Base-by-base conservation (phyloP, 1,140 invertebrate genomes). In the Teleopsis dalmanni region DNA sequence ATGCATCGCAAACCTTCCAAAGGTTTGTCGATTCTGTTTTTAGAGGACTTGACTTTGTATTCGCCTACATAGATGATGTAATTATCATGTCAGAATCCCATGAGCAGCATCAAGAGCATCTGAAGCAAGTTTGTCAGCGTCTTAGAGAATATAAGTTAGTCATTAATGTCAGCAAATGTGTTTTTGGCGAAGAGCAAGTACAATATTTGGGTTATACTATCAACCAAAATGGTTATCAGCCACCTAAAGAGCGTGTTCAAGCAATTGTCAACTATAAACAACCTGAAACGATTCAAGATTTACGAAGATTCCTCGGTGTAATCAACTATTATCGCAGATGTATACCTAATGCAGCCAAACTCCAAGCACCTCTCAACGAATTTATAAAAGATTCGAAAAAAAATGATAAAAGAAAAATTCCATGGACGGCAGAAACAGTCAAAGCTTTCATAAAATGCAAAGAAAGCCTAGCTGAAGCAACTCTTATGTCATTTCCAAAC, bases 271-370 rank as follows among this genome's bases (percentile, higher is more conserved):
- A 52, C 21, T 49, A 18, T 23, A 26, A 27, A 16, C 9, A 34
- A 19, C 44, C 29, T 7, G 19, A 18, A 47, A 47, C 44, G 4
- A 19, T 47, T 9, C 9, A 19, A 13, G 23, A 60, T 27, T 47
- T 70, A 19, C 47, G 70, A 16, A 47, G 60, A 5, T 76, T 75
- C 49, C 36, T 76, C 8, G 73, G 66, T 0, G 65, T 72, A 56
- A 26, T 72, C 0, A 72, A 73, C 35, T 73, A 65, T 53, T 72
- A 72, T 48, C 41, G 59, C 8, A 40, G 54, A 10, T 69, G 55
- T 36, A 44, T 70, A 1, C 59, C 56, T 0, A 45, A 61, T 14
- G 58, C 62, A 7, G 55, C 62, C 10, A 25, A 59, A 4, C 14
- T 27, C 7, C 61, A 64, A 43, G 38, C 26, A 16, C 40, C 47